These are phyloP conservation scores for Cyclophora albipunctata DNA, from an alignment of 2,888 invertebrate genomes.

Conservation along the genomic window DNA sequence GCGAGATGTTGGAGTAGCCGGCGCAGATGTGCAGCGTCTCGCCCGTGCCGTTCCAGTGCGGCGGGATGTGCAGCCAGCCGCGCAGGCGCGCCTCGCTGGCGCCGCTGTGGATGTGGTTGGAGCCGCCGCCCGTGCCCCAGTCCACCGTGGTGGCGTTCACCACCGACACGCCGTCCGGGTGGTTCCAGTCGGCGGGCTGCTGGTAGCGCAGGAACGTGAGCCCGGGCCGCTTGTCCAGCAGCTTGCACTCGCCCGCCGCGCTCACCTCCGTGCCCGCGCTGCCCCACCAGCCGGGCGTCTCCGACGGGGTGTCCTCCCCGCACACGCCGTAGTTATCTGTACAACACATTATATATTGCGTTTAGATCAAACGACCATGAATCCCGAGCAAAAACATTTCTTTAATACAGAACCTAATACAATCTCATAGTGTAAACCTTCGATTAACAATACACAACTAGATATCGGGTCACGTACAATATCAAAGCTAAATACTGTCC, in stretches of 20 bases:
- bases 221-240: constrained; percentile 87
- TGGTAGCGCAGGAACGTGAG: constrained; percentile 91
- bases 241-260: constrained; percentile 84
- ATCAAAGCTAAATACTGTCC: no score
- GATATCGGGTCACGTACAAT: no score
- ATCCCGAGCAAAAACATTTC: no score
- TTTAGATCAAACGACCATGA: neutral
- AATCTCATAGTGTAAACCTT: no score
- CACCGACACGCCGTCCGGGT: constrained; percentile 91
- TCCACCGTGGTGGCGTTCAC: constrained; percentile 90
- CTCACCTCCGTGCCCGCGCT: constrained; percentile 85
- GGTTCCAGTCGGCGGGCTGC: constrained; percentile 89
- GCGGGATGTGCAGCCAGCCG: constrained; percentile 89
- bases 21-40: constrained; percentile 86
- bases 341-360: constrained; percentile 13
- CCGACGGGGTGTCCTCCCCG: constrained; percentile 88
- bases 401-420: no score
- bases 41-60: constrained; percentile 79
- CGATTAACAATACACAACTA: no score
- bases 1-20: constrained; percentile 83
- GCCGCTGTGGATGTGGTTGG: constrained; percentile 80
- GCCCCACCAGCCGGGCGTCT: constrained; percentile 94
- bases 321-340: constrained; percentile 87
- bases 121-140: constrained; percentile 82
- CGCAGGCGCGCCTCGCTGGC: constrained; percentile 84